phyloP scores from a whole-genome alignment of 2,113 vertebrate species.

The Toxotes jaculatrix region DNA sequence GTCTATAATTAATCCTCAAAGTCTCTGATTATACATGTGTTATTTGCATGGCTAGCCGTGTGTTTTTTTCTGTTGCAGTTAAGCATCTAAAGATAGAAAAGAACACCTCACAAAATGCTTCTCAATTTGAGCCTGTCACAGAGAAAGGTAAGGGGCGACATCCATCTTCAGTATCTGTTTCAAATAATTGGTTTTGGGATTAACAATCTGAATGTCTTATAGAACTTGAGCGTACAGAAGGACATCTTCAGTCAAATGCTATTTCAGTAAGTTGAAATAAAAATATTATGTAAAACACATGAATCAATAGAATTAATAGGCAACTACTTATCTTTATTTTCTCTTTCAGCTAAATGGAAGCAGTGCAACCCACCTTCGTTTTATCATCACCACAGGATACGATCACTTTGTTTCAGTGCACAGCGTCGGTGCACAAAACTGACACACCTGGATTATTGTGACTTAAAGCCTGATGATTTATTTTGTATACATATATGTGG shows the following conservation, averaged over 20 bases:
- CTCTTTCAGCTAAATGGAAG: slow-evolving; percentile 86
- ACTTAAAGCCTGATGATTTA: slow-evolving; percentile 18
- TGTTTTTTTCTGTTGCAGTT: slow-evolving; percentile 83
- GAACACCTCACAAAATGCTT: slow-evolving; percentile 85
- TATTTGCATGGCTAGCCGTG: not conserved
- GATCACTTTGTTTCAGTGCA: slow-evolving; percentile 95
- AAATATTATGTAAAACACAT: not conserved
- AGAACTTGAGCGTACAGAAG: slow-evolving; percentile 91
- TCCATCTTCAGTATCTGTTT: not conserved
- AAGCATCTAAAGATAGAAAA: slow-evolving; percentile 90
- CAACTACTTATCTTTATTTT: slow-evolving; percentile 12
- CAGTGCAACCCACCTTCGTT: slow-evolving; percentile 89
- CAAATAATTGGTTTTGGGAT: not conserved
- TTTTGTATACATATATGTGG: not conserved
- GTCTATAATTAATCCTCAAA: no score
- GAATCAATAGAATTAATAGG: not conserved
- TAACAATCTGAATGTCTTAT: slow-evolving; percentile 54
- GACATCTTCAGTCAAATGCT: slow-evolving; percentile 90
- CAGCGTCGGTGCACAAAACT: slow-evolving; percentile 87
- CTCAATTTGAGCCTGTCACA: slow-evolving; percentile 87
- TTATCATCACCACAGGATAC: slow-evolving; percentile 91
- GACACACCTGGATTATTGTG: slow-evolving; percentile 27
- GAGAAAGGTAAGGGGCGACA: slow-evolving; percentile 87
- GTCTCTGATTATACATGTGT: no score
- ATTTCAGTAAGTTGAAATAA: slow-evolving; percentile 87